phyloP scores from a whole-genome alignment of 2,113 vertebrate genomes.

The Coturnix japonica region DNA sequence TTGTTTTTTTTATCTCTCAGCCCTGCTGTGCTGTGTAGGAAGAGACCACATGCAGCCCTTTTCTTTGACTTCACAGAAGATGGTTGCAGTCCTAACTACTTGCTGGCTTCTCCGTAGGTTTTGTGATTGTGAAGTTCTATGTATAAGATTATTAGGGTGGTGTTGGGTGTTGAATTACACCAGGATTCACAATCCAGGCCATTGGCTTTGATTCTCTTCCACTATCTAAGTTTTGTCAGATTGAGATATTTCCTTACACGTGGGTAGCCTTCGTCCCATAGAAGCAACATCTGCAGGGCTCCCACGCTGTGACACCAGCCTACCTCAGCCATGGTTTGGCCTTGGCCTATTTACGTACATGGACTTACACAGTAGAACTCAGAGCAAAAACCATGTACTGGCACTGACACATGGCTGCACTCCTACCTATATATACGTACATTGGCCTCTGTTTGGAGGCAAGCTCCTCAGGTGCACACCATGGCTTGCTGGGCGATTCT shows the following conservation, averaged over 20 bases:
- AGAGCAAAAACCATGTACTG: background rate
- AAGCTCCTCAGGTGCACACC: background rate
- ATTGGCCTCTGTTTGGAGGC: background rate
- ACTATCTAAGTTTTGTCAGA: background rate
- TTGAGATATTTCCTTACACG: background rate
- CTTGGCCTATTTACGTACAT: background rate
- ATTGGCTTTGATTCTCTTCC: background rate
- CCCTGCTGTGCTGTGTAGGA: too few species aligned
- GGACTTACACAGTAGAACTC: background rate
- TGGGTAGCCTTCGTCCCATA: background rate
- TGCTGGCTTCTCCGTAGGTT: background rate
- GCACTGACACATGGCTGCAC: background rate
- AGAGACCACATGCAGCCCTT: background rate
- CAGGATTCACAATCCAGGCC: background rate
- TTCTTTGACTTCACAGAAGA: background rate
- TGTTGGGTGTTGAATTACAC: background rate
- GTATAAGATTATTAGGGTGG: background rate
- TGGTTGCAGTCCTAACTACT: background rate
- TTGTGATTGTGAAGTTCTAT: background rate
- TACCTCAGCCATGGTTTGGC: background rate
- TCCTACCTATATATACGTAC: background rate
- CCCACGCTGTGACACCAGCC: background rate
- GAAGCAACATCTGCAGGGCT: conserved; percentile 11
- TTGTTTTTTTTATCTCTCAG: too few species aligned
- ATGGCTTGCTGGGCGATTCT: conserved; percentile 78